These are phyloP conservation scores for Pelagia noctiluca DNA, from an alignment of 30 jellyfish, hydroid and myxozoan species.

Conservation along the genomic window DNA sequence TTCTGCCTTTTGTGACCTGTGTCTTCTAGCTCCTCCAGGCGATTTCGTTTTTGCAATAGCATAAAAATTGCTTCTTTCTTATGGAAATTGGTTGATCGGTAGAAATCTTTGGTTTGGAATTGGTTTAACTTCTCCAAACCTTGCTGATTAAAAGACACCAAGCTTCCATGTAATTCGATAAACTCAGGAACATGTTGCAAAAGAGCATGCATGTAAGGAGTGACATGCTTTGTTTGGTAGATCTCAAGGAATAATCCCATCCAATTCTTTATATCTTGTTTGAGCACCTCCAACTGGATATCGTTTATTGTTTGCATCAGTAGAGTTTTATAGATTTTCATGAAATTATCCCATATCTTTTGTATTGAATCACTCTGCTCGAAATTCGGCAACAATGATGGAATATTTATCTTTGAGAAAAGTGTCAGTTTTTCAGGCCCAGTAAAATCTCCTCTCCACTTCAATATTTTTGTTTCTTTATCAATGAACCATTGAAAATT, in stretches of 20 bases:
- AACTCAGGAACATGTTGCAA: constrained; percentile 10
- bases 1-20: constrained; percentile 12
- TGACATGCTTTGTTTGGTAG: constrained; percentile 5
- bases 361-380: background rate
- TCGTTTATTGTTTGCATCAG: background rate
- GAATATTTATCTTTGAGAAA: constrained; percentile 11
- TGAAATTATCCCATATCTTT: constrained; percentile 37
- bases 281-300: background rate
- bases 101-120: background rate
- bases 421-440: constrained; percentile 49
- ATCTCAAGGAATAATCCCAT: background rate
- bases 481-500: constrained; percentile 11
- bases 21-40: constrained; percentile 14
- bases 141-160: background rate
- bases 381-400: constrained; percentile 5
- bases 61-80: background rate
- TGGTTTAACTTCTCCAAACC: constrained; percentile 9
- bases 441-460: constrained; percentile 35
- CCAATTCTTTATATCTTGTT: background rate
- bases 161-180: background rate
- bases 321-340: background rate
- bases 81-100: background rate
- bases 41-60: constrained; percentile 2
- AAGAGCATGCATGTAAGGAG: constrained; percentile 1
- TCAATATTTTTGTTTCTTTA: background rate